Conservation (phyloP, 2,113 vertebrate species). For the Platichthys stellatus region DNA sequence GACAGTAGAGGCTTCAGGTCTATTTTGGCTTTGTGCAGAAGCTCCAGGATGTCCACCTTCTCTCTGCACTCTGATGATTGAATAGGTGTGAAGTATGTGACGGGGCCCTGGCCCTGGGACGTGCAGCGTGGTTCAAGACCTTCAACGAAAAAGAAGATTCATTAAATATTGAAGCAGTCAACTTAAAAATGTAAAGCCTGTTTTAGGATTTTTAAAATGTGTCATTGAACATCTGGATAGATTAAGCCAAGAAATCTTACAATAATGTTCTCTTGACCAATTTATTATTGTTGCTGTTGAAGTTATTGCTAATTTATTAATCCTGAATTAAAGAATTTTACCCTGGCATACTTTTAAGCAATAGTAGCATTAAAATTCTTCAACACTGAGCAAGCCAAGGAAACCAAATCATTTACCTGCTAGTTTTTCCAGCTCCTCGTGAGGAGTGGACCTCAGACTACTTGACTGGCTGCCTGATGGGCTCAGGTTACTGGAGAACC, state of each 20-base stretch:
- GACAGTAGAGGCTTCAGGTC: conserved; percentile 97
- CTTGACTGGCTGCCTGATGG: conserved; percentile 94
- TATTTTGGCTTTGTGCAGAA: conserved; percentile 97
- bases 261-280: too few relatives aligned
- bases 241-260: neutral
- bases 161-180: neutral
- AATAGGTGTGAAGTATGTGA: conserved; percentile 96
- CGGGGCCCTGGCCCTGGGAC: conserved; percentile 89
- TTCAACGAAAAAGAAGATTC: conserved; percentile 43
- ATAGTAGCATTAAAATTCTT: neutral
- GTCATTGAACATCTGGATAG: neutral
- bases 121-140: conserved; percentile 88
- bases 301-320: too few relatives aligned
- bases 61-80: conserved; percentile 89
- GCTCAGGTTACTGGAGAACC: conserved; percentile 93
- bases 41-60: conserved; percentile 97
- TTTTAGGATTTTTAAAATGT: neutral
- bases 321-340: neutral
- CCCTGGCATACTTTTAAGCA: neutral
- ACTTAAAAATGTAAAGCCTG: neutral
- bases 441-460: conserved; percentile 95
- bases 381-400: neutral
- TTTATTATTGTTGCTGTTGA: too few relatives aligned
- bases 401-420: conserved; percentile 84
- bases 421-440: conserved; percentile 95